Evolutionary conservation across 2,888 invertebrate genomes (phyloP), one percentile per base, ranked within the genome.

Genomic region (Lymantria monacha): DNA sequence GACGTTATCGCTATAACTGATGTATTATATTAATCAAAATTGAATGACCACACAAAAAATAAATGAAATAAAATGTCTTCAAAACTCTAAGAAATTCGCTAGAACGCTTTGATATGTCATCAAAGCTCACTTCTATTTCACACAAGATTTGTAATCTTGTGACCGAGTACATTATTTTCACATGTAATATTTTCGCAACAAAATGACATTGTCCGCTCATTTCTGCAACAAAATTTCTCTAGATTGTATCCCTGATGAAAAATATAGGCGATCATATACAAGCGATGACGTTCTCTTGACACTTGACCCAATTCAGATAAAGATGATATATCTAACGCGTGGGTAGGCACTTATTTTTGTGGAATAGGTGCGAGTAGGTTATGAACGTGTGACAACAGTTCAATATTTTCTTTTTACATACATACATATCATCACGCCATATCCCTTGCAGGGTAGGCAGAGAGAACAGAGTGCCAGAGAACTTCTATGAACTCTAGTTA

Each of bases 241-340:
- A 15, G 41, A 33, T 36, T 44, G 36, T 30, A 30, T 50, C 31
- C 10, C 40, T 46, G 48, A 55, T 54, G 59, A 55, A 55, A 60
- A 61, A 58, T 58, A 63, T 42, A 45, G 47, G 65, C n/a, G 49
- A 59, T 57, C 59, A 51, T 12, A 48, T 51, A 51, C 46, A 50
- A 53, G 45, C 45, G 49, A 48, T 53, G 56, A 53, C 51, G 59
- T 37, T 49, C 45, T 45, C 37, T 33, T 37, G 31, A 41, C 47
- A 53, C 61, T 63, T 61, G 63, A 64, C 63, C 63, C 36, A 59
- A 12, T 59, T 63, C 46, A 48, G 47, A 59, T 64, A 50, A 53
- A 58, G 51, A 47, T 64, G 53, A 59, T 61, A 53, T 52, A 63
- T 53, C 38, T 38, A n/a, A 42, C 15, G 49, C 30, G 53, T 51